phyloP scores from a whole-genome alignment of 2,113 vertebrate genomes.

The Quiscalus mexicanus region DNA sequence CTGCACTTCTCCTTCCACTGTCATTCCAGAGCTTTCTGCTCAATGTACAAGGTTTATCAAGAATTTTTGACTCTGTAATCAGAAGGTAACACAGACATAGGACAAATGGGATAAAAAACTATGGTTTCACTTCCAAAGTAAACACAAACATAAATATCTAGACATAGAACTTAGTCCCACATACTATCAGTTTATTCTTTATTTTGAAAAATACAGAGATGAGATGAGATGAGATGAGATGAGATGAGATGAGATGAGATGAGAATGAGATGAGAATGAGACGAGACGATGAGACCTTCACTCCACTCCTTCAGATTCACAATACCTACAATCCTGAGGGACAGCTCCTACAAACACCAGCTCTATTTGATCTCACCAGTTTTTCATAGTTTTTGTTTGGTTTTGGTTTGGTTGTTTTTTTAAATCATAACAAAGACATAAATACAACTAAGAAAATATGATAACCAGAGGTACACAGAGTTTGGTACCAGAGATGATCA shows the following conservation, averaged over 20 bases:
- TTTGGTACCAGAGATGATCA: not conserved
- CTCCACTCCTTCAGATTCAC: not conserved
- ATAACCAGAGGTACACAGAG: fast-evolving
- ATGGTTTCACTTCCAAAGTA: not conserved
- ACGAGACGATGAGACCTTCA: not conserved
- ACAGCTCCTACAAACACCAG: not conserved
- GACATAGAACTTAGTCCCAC: not conserved
- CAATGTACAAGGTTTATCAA: not conserved
- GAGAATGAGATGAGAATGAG: not conserved
- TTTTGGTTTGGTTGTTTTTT: not conserved
- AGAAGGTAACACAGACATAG: not conserved
- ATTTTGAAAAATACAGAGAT: not conserved
- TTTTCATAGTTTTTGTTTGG: not conserved
- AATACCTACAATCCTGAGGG: not conserved
- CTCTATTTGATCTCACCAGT: not conserved
- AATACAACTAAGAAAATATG: not conserved
- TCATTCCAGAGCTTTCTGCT: not conserved
- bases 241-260: not conserved
- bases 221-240: not conserved
- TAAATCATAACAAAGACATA: not conserved
- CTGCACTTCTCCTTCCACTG: not conserved
- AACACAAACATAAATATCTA: not conserved
- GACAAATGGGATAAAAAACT: not conserved
- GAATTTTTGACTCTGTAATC: not conserved
- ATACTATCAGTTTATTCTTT: not conserved